These are phyloP conservation scores for Hippolais icterina DNA, from an alignment of 2,113 vertebrate species.

Conservation along the genomic window DNA sequence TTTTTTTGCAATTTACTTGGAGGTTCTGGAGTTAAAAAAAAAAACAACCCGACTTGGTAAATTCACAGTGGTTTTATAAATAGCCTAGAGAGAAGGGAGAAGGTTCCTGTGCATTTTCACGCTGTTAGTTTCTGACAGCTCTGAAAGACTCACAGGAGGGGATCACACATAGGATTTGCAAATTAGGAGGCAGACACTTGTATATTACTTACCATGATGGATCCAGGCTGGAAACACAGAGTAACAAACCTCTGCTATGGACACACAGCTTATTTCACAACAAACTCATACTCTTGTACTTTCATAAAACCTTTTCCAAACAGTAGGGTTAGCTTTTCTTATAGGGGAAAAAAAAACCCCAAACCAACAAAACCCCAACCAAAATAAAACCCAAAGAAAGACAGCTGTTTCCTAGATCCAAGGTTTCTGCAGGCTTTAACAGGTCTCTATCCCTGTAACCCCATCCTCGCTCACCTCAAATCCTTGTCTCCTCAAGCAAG, in stretches of 20 bases:
- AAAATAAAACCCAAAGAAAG: not conserved
- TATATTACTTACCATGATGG: not conserved
- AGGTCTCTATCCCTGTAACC: not conserved
- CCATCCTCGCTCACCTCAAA: not conserved
- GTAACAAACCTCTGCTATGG: not conserved
- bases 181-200: not conserved
- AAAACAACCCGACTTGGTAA: not conserved
- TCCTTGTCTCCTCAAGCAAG: not conserved
- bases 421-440: not conserved
- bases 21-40: not conserved
- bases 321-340: not conserved
- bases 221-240: not conserved
- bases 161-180: not conserved
- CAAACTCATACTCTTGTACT: not conserved
- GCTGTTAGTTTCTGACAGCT: conserved; percentile 21
- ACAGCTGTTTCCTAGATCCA: not conserved
- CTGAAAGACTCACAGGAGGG: conserved; percentile 6
- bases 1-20: not conserved
- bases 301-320: not conserved
- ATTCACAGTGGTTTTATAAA: conserved; percentile 24
- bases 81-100: not conserved
- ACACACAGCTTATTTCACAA: not conserved
- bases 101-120: not conserved
- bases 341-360: not conserved
- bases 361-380: not conserved